These are phyloP conservation scores for Sphaerodactylus townsendi DNA, from an alignment of 2,113 vertebrate genomes.

Conservation along the genomic window DNA sequence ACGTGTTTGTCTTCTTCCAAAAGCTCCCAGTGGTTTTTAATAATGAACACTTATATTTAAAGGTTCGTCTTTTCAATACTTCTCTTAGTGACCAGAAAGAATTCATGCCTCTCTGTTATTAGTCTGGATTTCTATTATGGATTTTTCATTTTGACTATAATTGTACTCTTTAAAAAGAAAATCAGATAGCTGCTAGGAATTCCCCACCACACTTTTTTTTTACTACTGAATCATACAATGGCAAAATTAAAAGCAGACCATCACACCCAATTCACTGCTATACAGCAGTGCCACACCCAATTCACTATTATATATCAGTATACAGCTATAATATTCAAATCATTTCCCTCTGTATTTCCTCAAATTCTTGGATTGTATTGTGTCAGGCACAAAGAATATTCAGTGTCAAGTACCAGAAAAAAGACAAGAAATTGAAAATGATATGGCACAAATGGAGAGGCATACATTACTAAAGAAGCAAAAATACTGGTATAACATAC, in stretches of 20 bases:
- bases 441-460: background rate
- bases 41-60: conserved; percentile 55
- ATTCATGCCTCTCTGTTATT: conserved; percentile 24
- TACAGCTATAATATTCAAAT: background rate
- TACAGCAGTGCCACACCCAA: background rate
- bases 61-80: conserved; percentile 30
- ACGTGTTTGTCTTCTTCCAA: conserved; percentile 55
- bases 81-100: conserved; percentile 39
- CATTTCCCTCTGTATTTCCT: background rate
- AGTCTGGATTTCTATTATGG: background rate
- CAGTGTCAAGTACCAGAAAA: background rate
- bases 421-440: background rate
- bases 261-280: background rate
- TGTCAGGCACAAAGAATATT: background rate
- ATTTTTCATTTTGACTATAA: background rate
- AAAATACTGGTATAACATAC: background rate
- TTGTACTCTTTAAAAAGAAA: conserved; percentile 1
- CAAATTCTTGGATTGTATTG: background rate
- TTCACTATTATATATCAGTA: background rate
- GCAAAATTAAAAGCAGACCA: background rate
- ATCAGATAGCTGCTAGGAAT: background rate
- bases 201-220: too few relatives aligned
- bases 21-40: conserved; percentile 53
- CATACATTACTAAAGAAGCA: background rate
- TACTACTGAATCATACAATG: background rate